Percentiles rank a stretch among this genome's conserved stretches.
These are phyloP conservation scores for Hypomecis punctinalis DNA, from an alignment of 2,888 invertebrate genomes.

Conservation along the genomic window DNA sequence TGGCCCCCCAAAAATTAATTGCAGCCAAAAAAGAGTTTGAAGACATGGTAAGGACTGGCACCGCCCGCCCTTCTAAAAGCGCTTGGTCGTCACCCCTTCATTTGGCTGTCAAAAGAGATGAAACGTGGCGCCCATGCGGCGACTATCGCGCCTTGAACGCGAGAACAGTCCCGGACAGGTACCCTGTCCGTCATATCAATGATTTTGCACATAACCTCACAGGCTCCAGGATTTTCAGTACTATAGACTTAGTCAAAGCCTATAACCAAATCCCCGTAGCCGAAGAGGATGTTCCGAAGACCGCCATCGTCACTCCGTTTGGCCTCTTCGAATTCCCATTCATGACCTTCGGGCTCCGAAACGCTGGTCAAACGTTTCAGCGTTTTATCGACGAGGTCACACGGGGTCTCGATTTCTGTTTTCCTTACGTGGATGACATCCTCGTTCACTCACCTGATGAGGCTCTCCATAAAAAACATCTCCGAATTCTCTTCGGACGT, in stretches of 20 bases:
- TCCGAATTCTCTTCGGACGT: constrained; percentile 27
- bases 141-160: constrained; percentile 53
- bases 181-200: constrained; percentile 40
- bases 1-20: neutral
- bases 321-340: constrained; percentile 51
- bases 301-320: constrained; percentile 49
- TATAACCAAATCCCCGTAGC: constrained; percentile 62
- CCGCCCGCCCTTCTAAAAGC: constrained; percentile 43
- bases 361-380: neutral
- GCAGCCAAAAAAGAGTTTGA: neutral
- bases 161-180: constrained; percentile 45
- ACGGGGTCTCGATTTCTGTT: constrained; percentile 52
- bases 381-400: constrained; percentile 35
- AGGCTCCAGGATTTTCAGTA: constrained; percentile 12
- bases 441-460: constrained; percentile 35
- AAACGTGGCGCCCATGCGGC: constrained; percentile 48
- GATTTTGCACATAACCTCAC: constrained; percentile 14
- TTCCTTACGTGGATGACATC: constrained; percentile 56
- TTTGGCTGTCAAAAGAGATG: constrained; percentile 19
- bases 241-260: constrained; percentile 39
- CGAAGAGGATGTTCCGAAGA: constrained; percentile 54
- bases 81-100: constrained; percentile 48
- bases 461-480: constrained; percentile 36
- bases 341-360: constrained; percentile 53
- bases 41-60: constrained; percentile 39